A percentile compares a stretch with the other conserved stretches of the same genome.
Evolutionary conservation across 2,113 vertebrate genomes (phyloP).

Genomic region (Pagrus major): DNA sequence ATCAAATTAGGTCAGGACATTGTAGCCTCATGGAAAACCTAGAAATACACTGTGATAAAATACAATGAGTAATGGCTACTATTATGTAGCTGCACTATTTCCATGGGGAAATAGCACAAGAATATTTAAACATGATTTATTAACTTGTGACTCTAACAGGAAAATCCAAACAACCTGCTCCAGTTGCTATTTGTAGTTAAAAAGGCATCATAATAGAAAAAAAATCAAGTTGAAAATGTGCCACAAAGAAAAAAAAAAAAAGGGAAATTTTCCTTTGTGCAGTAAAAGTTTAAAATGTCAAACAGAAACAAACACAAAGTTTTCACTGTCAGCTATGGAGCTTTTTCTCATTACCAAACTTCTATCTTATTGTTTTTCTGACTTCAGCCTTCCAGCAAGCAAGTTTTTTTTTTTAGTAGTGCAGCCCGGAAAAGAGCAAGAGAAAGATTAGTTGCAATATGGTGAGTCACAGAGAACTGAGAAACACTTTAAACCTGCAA

Average conservation of each 20-base stretch:
- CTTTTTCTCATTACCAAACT: constrained; percentile 28
- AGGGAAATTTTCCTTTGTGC: background rate
- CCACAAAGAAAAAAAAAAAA: background rate
- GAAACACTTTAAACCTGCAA: constrained; percentile 32
- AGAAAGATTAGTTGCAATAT: constrained; percentile 8
- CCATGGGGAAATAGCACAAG: background rate
- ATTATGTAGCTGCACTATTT: background rate
- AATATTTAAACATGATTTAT: constrained; percentile 10
- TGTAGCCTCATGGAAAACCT: background rate
- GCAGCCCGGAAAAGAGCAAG: background rate
- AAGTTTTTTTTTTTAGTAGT: background rate
- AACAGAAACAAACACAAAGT: constrained; percentile 1
- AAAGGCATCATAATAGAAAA: background rate
- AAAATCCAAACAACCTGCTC: constrained; percentile 2
- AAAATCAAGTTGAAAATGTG: background rate
- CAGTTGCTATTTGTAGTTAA: background rate
- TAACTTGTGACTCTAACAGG: background rate
- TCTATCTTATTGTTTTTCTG: constrained; percentile 9
- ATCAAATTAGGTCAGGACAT: background rate
- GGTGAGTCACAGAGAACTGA: background rate
- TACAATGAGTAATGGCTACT: background rate
- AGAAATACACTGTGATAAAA: background rate
- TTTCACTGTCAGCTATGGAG: background rate
- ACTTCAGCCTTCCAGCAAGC: constrained; percentile 14
- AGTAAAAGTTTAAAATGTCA: constrained; percentile 7